Evolutionary conservation across 2,797 vertebrate species (phyloP).

Genomic region (Oreortyx pictus): DNA sequence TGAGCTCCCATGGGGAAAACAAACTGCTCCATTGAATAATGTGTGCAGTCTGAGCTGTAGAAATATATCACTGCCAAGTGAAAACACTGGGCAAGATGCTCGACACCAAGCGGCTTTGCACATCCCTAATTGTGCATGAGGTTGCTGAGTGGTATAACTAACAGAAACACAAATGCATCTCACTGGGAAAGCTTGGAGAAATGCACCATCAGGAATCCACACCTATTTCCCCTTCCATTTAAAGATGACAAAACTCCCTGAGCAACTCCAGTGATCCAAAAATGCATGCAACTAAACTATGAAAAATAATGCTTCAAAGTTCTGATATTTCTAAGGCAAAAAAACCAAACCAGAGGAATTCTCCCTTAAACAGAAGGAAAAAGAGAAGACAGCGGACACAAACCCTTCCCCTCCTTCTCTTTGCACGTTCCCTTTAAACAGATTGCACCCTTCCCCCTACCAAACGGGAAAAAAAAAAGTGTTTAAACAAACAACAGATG

Average conservation of each 20-base stretch:
- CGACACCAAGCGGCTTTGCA: neutral
- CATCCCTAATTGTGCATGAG: neutral
- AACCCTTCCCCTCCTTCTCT: neutral
- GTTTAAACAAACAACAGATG: constrained; percentile 77
- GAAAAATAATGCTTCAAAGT: constrained; percentile 18
- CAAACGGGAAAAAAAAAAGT: neutral
- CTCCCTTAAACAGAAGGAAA: neutral
- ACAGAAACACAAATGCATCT: neutral
- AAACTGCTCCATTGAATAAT: neutral
- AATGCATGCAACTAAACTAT: constrained; percentile 15
- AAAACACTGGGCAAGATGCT: neutral
- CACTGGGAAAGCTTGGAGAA: neutral
- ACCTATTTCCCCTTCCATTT: neutral
- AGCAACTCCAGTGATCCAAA: neutral
- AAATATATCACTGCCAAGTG: neutral
- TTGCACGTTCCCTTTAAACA: constrained; percentile 40
- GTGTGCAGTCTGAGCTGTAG: neutral
- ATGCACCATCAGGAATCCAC: neutral
- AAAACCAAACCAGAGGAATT: constrained; percentile 39
- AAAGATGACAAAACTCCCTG: constrained; percentile 20
- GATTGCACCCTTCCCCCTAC: constrained; percentile 20
- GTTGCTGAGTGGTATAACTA: neutral
- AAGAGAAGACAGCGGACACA: constrained; percentile 4
- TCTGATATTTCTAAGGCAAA: constrained; percentile 21
- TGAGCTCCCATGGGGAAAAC: neutral